Base-by-base conservation (phyloP, 2,797 vertebrate species). In the Buphagus erythrorhynchus region DNA sequence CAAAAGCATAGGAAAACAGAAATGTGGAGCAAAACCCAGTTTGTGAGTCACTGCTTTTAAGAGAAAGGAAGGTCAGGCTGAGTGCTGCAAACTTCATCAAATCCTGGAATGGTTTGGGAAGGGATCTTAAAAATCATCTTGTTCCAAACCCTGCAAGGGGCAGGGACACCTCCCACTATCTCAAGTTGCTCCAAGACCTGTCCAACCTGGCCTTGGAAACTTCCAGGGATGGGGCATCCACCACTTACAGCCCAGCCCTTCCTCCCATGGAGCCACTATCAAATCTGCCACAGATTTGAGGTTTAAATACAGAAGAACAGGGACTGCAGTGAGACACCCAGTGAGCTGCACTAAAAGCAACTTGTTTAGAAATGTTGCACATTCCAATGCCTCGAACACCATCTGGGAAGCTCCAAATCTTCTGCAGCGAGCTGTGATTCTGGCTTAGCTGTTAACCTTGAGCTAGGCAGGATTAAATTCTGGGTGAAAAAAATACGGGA, bases 361-460 rank as follows among this genome's bases (percentile, higher is more conserved):
- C 86, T 92, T 66, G 72, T 85, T 95, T 80, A 74, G 89, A 92
- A 96, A 91, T 10, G 71, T 80, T 88, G 88, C 43, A 28, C 77
- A 87, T 95, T 88, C 74, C 58, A 94, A 89, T 75, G 94, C 72
- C 86, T 88, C 13, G 62, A 90, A 84, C 88, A 89, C 93, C 95
- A 94, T 93, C 89, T 92, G 94, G 75, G 83, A 91, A 78, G 65
- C 76, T 65, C 66, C 7, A 2, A 86, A 69, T 77, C 73, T 90
- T 94, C 73, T 20, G 33, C 86, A 62, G 87, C 22, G 7, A 83
- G 68, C 90, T 88, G 72, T 3, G 13, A 55, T 54, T 69, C 65
- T 86, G 91, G 82, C 72, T 91, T 79, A 87, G 86, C 62, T 73
- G 76, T 55, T 94, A 93, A 94, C 94, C 95, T 93, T 77, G 81